Base-by-base conservation (phyloP, 2,888 invertebrate genomes). In the Arrhopalites spinosus region DNA sequence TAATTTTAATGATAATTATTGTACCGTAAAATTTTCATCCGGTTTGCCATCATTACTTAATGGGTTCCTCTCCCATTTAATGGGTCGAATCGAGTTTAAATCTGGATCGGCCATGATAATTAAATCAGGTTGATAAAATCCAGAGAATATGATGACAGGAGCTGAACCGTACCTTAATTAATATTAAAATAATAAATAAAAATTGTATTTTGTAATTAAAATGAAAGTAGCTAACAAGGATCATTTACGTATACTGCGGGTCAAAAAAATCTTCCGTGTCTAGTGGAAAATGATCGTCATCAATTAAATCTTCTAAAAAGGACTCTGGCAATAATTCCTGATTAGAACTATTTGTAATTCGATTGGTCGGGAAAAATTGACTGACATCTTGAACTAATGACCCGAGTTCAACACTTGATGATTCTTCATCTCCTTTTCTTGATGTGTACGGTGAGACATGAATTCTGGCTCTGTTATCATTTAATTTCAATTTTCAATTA, bases 61-160 rank as follows among this genome's bases (percentile, higher is more conserved):
- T 2, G 50, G 53, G 3, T 75, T 64, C n/a, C 43, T 20, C 20
- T 20, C 67, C 78, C 78, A 78, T 2, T 67, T 27, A 13, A 80
- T 68, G 1, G 78, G 59, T 13, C 69, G 74, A 30, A 78, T 72
- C 1, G 50, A 20, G 2, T 79, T 71, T 74, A 81, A 73, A 30
- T 81, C 78, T 3, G 81, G 78, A 61, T 81, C 81, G 0, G 75
- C 75, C 23, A 80, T 74, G 0, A 81, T 56, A 2, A 80, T 8
- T 2, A 77, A 73, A 61, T 78, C 75, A 1, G 81, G 81, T 5
- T 76, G 50, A 56, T 79, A 81, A 63, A 81, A 80, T 53, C 81
- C 81, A 7, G 80, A 76, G 25, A 81, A 66, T 2, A 76, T 74
- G 27, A 78, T 74, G 0, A 70, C 68, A 0, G 80, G 77, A 0